Percentiles rank a stretch among this genome's conserved stretches.
Evolutionary conservation across 2,888 invertebrate genomes (phyloP).

Genomic region (Elmis aenea): DNA sequence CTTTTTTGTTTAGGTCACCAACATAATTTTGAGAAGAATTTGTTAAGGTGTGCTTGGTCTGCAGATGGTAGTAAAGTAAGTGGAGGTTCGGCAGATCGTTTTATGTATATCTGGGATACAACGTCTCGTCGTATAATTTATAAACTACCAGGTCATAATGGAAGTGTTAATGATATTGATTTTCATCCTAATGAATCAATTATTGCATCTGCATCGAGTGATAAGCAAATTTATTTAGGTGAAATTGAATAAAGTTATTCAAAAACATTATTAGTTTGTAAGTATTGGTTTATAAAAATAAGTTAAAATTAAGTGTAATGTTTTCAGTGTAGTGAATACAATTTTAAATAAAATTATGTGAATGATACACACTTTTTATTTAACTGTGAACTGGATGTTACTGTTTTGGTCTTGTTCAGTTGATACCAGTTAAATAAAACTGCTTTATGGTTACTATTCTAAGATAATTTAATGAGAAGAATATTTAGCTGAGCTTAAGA

Average conservation of each 20-base stretch:
- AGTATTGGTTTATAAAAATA: no score
- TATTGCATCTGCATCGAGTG: slow-evolving; percentile 89
- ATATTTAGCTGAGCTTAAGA: no score
- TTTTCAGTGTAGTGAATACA: no score
- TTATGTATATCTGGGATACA: slow-evolving; percentile 96
- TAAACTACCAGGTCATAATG: slow-evolving; percentile 96
- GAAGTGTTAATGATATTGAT: slow-evolving; percentile 93
- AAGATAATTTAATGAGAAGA: no score
- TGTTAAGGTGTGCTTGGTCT: slow-evolving; percentile 90
- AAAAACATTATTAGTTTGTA: no score
- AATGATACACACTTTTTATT: no score
- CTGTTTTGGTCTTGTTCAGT: no score
- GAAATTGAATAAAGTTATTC: slow-evolving; percentile 81
- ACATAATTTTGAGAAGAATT: slow-evolving; percentile 97
- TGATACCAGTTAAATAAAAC: no score
- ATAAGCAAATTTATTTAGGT: slow-evolving; percentile 92
- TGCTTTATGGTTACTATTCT: no score
- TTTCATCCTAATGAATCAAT: slow-evolving; percentile 94
- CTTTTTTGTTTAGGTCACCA: slow-evolving; percentile 63
- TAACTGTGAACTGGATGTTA: no score
- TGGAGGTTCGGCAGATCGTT: slow-evolving; percentile 92
- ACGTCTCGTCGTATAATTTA: slow-evolving; percentile 86
- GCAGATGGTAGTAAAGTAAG: slow-evolving; percentile 87
- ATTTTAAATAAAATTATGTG: no score
- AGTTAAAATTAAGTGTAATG: no score